Evolutionary conservation across 2,888 invertebrate species (phyloP), one percentile per base, ranked within the genome.

Genomic region (Noctua janthina): DNA sequence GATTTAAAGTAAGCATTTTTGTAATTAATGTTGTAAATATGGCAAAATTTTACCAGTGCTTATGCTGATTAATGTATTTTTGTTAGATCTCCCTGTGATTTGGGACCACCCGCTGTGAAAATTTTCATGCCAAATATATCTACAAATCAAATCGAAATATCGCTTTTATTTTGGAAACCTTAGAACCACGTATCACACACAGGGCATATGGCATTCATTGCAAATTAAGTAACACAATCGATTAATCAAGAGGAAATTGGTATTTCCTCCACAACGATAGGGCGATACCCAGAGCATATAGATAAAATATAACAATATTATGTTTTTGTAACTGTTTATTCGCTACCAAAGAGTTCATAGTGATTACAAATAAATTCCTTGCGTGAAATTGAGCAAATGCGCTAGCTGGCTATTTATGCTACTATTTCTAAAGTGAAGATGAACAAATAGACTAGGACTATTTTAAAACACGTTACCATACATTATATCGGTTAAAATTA

Each of bases 91-190:
- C 77, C 89, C 86, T 90, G 91, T 92, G 90, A 90, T 92, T 89
- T 92, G 94, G 94, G 93, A 93, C 94, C 94, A 94, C 91, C 90
- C 90, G 88, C 89, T 92, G 91, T 93, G 91, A 89, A 87, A 90
- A 89, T 90, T 79, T 92, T 92, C 89, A 93, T 92, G 92, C 93
- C 93, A 94, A 94, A 95, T 94, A 94, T 91, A 94, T 90, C 84
- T 91, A 90, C 79, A 85, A 84, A 88, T 91, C 90, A 91, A 76
- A 90, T 84, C 79, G 79, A 78, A 76, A 74, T 56, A 79, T 81
- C 78, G 83, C 87, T 87, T 87, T 75, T 85, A 75, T 46, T 87
- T 76, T 49, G 1, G 2, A 7, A 43, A 49, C 2, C 66, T 17
- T 23, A 23, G 23, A 67, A 35, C 20, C 39, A 43, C 51, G 10